Evolutionary conservation across 2,113 vertebrate genomes (phyloP), one percentile per base, ranked within the genome.

Genomic region (Alouatta palliata): DNA sequence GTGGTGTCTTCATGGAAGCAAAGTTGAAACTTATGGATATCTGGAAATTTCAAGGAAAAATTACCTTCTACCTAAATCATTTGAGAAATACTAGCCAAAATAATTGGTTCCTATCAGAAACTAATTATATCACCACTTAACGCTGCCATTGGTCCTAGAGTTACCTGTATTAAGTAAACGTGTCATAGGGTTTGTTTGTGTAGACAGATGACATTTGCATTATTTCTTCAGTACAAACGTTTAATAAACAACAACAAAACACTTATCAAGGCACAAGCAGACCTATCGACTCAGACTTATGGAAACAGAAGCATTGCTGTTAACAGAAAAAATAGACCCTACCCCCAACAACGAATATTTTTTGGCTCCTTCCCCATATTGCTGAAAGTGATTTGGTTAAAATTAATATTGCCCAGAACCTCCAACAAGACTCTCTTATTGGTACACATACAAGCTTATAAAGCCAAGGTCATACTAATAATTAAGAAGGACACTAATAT

Each of bases 31-130:
- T 81, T 86, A 54, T 37, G 58, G 82, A 37, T 75, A 82, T 94
- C 56, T 87, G 54, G 70, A 96, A 52, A 94, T 91, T 95, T 96
- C 64, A 94, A 93, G 37, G 56, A 90, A 90, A 92, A 76, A 90
- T 56, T 85, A 37, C 10, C 45, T 91, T 93, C 75, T 81, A 45
- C 66, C 77, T 92, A 95, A 91, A 89, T 87, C 21, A 25, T 91
- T 83, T 97, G 89, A 97, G 64, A 95, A 95, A 93, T 37, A 83
- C 64, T 84, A 93, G 40, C 70, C 52, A 91, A 82, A 97, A 92
- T 66, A 94, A 94, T 79, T 95, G 61, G 68, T 83, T 95, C 47
- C 54, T 71, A 84, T 97, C 70, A 94, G n/a, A 71, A 95, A 87
- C 70, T 91, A 91, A 76, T 95, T 93, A 32, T 97, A 97, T 76